Conservation (phyloP, 2,888 invertebrate genomes). For the Mythimna loreyi region DNA sequence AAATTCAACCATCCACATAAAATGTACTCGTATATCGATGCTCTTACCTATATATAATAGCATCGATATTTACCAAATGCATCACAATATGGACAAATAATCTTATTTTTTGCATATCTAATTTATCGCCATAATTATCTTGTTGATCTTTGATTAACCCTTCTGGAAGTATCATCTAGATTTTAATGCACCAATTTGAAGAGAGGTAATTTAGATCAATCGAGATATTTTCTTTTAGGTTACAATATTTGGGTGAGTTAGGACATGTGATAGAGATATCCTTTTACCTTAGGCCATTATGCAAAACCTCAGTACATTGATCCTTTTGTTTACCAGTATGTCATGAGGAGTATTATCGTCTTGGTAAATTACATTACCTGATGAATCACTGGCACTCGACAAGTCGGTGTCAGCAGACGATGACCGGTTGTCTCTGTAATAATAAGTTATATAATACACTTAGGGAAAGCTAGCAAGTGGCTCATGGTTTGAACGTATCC, state of each 20-base stretch:
- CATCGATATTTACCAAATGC: no score
- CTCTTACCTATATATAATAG: no score
- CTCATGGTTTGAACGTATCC: no score
- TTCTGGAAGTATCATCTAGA: background rate
- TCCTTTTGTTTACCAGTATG: background rate
- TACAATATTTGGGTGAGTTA: no score
- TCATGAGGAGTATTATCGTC: constrained; percentile 5
- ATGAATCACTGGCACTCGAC: background rate
- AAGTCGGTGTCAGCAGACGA: background rate
- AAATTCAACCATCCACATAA: background rate
- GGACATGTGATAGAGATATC: no score
- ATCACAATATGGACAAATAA: no score
- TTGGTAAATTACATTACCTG: constrained; percentile 8
- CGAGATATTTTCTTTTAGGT: background rate
- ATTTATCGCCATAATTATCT: background rate
- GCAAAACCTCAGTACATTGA: no score
- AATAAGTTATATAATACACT: background rate
- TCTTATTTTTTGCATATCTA: background rate
- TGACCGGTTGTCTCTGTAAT: background rate
- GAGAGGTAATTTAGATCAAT: constrained; percentile 12
- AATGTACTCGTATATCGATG: no score
- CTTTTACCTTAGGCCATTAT: no score
- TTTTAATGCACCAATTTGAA: background rate
- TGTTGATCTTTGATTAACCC: background rate
- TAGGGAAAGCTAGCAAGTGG: no score